phyloP scores from a whole-genome alignment of 1,140 invertebrate genomes.

The Carposina sasakii region DNA sequence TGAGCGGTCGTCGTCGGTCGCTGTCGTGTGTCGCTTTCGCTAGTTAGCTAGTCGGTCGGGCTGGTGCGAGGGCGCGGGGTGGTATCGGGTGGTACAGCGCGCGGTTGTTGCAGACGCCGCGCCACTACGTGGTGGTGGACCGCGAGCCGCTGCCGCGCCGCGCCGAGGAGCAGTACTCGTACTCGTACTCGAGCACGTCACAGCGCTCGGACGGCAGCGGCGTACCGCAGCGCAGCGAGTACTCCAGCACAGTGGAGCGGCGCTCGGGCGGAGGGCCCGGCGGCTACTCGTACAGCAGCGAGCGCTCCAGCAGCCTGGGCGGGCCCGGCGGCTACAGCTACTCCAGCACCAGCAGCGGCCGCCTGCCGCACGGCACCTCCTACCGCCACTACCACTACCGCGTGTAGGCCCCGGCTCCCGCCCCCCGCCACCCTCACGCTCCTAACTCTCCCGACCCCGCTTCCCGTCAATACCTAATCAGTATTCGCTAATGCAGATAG shows the following conservation, averaged over 20 bases:
- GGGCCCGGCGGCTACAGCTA: slow-evolving; percentile 88
- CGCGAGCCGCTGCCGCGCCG: slow-evolving; percentile 79
- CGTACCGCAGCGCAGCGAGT: slow-evolving; percentile 76
- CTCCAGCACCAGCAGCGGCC: slow-evolving; percentile 81
- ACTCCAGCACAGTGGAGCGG: slow-evolving; percentile 79
- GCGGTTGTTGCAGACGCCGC: slow-evolving; percentile 81
- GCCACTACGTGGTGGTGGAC: slow-evolving; percentile 88
- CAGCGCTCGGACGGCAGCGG: slow-evolving; percentile 52
- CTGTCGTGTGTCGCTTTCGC: slow-evolving; percentile 61
- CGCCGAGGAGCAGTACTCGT: slow-evolving; percentile 83
- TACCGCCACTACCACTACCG: slow-evolving; percentile 90
- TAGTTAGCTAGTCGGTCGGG: slow-evolving; percentile 51
- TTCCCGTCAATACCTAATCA: slow-evolving; percentile 46
- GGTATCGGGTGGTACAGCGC: slow-evolving; percentile 39
- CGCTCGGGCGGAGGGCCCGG: slow-evolving; percentile 78
- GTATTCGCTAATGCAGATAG: slow-evolving; percentile 63
- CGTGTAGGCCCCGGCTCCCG: slow-evolving; percentile 76
- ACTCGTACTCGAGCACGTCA: slow-evolving; percentile 81
- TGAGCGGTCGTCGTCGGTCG: slow-evolving; percentile 32
- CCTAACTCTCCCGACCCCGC: slow-evolving; percentile 24
- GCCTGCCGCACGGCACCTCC: slow-evolving; percentile 83
- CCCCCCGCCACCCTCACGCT: slow-evolving; percentile 27
- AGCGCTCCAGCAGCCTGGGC: slow-evolving; percentile 79
- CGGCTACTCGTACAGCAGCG: slow-evolving; percentile 81
- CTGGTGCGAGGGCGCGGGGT: slow-evolving; percentile 49